Base-by-base conservation (phyloP, 2,888 invertebrate species). In the Acanthosepion pharaonis region DNA sequence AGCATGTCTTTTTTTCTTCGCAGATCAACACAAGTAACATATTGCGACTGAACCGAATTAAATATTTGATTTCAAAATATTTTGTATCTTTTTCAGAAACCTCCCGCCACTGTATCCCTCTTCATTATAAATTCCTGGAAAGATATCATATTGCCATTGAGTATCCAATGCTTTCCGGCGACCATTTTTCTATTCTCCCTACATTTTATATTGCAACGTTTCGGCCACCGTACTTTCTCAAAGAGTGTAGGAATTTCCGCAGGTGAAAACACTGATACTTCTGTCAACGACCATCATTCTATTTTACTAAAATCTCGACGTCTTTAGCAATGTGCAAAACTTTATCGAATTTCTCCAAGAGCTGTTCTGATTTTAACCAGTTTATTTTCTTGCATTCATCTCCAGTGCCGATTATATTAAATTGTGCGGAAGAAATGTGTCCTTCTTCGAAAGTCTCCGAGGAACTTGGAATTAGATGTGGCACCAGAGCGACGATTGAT, bases 381-480 rank as follows among this genome's bases (percentile, higher is more conserved):
- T 78, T 78, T 78, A 78, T 78, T n/a, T 15, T 18, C n/a, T n/a
- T 78, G 33, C 78, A n/a, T 78, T 78, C 78, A 78, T n/a, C 78
- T 78, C n/a, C 15, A 78, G 11, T n/a, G 78, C 78, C 4, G 78
- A 3, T 78, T 78, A 11, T 78, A 78, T 78, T 78, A 78, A 78
- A 78, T 78, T 78, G 78, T 23, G n/a, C 15, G 5, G 78, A n/a
- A 64, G 11, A n/a, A 78, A 11, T n/a, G 2, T 78, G 78, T 78
- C 78, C n/a, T 78, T 78, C 18, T 9, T n/a, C n/a, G 23, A 64
- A 64, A 78, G 78, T 78, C 78, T 78, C 33, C 78, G 11, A 33
- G 78, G 78, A 78, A 78, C n/a, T 78, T 78, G 78, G 78, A 78
- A 78, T 78, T 78, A 78, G 78, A 78, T 33, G n/a, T 78, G n/a